Percentiles rank a stretch among this genome's conserved stretches.
phyloP scores from a whole-genome alignment of 2,888 invertebrate genomes.

The Protonemura montana region DNA sequence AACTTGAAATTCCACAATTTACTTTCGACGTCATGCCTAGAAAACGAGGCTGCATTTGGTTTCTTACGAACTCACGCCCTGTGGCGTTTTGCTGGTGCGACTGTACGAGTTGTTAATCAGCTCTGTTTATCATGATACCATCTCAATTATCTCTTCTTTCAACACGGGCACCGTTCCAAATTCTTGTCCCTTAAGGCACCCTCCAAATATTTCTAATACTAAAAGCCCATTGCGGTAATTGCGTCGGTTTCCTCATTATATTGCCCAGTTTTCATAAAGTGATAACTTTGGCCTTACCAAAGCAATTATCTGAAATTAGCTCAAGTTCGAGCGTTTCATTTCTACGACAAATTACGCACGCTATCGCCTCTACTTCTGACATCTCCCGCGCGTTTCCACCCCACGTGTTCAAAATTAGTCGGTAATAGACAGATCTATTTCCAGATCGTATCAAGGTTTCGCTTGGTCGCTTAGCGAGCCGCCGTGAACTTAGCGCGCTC shows the following conservation, averaged over 20 bases:
- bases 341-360: not conserved
- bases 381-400: not conserved
- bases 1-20: slow-evolving; percentile 3
- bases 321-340: not conserved
- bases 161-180: not conserved
- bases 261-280: not conserved
- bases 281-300: not conserved
- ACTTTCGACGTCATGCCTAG: not conserved
- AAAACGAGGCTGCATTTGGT: not conserved
- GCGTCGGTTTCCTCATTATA: not conserved
- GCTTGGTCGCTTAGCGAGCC: not conserved
- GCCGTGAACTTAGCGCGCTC: not conserved
- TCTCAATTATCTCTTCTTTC: not conserved
- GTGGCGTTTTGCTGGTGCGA: not conserved
- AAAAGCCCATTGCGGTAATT: not conserved
- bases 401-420: not conserved
- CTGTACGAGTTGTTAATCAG: not conserved
- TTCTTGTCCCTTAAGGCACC: not conserved
- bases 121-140: not conserved
- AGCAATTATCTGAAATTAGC: not conserved
- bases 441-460: not conserved
- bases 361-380: not conserved
- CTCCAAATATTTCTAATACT: not conserved
- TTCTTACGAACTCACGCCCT: not conserved
- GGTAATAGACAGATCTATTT: not conserved